Conservation (phyloP, 35 echinoderm and acorn worm species). For the Acanthaster planci region DNA sequence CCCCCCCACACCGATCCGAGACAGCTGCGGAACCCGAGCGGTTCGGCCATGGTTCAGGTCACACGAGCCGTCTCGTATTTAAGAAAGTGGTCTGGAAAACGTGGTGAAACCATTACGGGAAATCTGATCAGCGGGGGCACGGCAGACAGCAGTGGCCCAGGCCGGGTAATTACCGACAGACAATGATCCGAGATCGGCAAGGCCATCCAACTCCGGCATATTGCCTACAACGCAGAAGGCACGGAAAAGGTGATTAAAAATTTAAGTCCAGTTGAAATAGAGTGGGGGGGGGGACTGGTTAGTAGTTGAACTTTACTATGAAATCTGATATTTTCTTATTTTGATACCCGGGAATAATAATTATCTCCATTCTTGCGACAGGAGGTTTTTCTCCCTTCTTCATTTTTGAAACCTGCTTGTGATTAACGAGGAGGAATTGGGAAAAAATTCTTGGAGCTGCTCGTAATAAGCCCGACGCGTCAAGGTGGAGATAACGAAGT, state of each 20-base stretch:
- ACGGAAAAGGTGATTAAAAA: constrained; percentile 14
- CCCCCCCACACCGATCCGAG: no score
- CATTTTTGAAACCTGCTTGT: constrained; percentile 9
- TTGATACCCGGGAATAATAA: constrained; percentile 7
- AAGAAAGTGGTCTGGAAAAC: constrained; percentile 16
- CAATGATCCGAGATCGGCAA: constrained; percentile 19
- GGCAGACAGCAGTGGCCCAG: not conserved
- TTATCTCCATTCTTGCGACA: constrained; percentile 5
- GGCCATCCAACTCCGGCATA: not conserved
- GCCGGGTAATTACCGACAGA: constrained; percentile 14
- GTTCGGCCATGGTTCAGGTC: constrained; percentile 4
- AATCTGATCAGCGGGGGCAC: not conserved
- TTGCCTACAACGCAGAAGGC: not conserved
- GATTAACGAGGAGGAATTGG: constrained; percentile 13
- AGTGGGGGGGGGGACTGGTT: not conserved
- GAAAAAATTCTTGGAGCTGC: not conserved
- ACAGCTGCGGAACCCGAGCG: not conserved
- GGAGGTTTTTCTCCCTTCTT: not conserved
- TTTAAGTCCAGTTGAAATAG: constrained; percentile 16
- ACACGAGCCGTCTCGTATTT: constrained; percentile 28
- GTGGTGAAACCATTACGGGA: constrained; percentile 23
- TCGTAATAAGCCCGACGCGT: not conserved
- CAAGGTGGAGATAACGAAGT: constrained; percentile 14
- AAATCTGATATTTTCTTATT: constrained; percentile 28
- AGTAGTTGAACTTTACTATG: not conserved